Conservation (phyloP, 2,113 vertebrate genomes). For the Gnathonemus longibarbis region DNA sequence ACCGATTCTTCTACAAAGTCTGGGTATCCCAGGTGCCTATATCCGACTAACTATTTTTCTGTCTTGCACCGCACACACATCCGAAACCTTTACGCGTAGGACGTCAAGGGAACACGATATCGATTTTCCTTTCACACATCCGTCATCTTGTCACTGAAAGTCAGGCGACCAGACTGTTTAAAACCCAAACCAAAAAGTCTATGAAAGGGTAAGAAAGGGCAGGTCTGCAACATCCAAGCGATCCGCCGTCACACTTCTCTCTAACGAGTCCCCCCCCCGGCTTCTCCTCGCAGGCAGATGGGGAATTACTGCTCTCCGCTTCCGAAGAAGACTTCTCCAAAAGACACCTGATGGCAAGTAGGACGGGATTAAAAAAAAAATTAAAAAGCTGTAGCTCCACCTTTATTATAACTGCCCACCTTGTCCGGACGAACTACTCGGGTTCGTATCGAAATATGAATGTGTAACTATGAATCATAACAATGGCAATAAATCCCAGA, state of each 20-base stretch:
- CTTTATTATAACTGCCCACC: constrained; percentile 19
- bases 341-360: constrained; percentile 34
- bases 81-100: constrained; percentile 5
- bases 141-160: constrained; percentile 40
- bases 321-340: constrained; percentile 17
- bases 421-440: neutral
- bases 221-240: constrained; percentile 20
- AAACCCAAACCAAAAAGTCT: constrained; percentile 20
- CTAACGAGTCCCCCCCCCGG: neutral
- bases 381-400: constrained; percentile 10
- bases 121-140: constrained; percentile 40
- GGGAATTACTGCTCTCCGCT: constrained; percentile 11
- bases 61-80: neutral
- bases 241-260: constrained; percentile 12
- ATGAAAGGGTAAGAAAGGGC: constrained; percentile 14
- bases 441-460: neutral
- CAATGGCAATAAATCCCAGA: constrained; percentile 18
- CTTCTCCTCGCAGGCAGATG: constrained; percentile 5
- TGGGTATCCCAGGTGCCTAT: constrained; percentile 16
- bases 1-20: neutral
- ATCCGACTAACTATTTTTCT: neutral
- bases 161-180: constrained; percentile 20
- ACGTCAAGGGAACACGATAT: constrained; percentile 24
- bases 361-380: constrained; percentile 6
- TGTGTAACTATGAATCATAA: neutral